Percentiles rank a stretch among this genome's conserved stretches.
Conservation (phyloP, 2,797 vertebrate species). For the Microtus agrestis region DNA sequence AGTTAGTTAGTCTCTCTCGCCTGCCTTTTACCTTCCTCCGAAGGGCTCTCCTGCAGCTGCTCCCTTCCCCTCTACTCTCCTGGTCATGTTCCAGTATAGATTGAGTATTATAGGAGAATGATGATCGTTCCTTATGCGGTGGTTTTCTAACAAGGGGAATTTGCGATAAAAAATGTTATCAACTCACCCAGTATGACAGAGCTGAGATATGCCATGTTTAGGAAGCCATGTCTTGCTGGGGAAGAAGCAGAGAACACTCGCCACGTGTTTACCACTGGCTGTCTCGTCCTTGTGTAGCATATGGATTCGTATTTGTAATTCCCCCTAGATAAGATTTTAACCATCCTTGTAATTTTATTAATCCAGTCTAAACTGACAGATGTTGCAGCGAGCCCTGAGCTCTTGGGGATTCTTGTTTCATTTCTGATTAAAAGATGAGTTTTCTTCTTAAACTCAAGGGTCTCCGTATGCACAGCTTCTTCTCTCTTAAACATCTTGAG, state of each 20-base stretch:
- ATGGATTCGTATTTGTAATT: constrained; percentile 86
- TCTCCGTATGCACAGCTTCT: constrained; percentile 83
- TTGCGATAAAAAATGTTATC: constrained; percentile 21
- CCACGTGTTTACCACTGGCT: constrained; percentile 80
- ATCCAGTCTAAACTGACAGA: constrained; percentile 87
- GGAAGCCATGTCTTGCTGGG: constrained; percentile 71
- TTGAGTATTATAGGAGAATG: background rate
- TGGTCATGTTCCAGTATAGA: constrained; percentile 1
- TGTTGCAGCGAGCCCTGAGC: constrained; percentile 85
- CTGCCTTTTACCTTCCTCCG: background rate
- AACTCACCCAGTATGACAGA: background rate
- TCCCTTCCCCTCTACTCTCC: background rate
- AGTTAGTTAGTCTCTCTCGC: background rate
- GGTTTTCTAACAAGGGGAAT: constrained; percentile 37
- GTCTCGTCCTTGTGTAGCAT: constrained; percentile 75
- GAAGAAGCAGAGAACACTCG: constrained; percentile 74
- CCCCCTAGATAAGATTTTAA: constrained; percentile 84
- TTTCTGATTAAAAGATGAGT: constrained; percentile 88
- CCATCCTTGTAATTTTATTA: constrained; percentile 87
- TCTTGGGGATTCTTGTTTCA: constrained; percentile 84
- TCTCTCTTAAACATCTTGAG: constrained; percentile 77
- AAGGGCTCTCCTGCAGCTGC: background rate
- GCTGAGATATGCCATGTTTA: background rate
- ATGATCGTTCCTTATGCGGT: background rate
- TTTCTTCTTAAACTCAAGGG: constrained; percentile 84